Percentiles rank a stretch among this genome's conserved stretches.
Conservation (phyloP, 2,113 vertebrate genomes). For the Lycocorax pyrrhopterus region DNA sequence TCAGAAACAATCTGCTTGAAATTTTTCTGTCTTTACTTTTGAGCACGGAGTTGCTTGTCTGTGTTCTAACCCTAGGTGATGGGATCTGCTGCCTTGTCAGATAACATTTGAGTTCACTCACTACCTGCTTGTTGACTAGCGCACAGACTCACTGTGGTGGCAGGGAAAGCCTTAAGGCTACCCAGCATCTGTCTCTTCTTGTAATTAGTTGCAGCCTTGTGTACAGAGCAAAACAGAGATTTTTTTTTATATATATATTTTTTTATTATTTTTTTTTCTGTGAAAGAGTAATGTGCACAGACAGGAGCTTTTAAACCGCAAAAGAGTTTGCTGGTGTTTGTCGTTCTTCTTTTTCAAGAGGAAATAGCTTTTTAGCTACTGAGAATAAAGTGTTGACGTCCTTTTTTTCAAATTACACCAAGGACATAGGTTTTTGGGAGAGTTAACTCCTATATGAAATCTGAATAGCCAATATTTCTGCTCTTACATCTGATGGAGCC, state of each 20-base stretch:
- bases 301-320: conserved; percentile 73
- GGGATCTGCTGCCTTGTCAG: conserved; percentile 83
- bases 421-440: not conserved
- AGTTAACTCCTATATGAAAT: not conserved
- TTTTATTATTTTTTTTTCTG: not conserved
- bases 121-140: conserved; percentile 77
- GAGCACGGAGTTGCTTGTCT: conserved; percentile 78
- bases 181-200: conserved; percentile 80
- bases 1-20: conserved; percentile 94
- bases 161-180: conserved; percentile 76
- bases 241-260: not conserved
- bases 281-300: conserved; percentile 70
- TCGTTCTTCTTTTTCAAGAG: conserved; percentile 16
- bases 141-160: conserved; percentile 68
- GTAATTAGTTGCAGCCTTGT: conserved; percentile 82
- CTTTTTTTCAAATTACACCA: not conserved
- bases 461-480: not conserved
- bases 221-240: conserved; percentile 71
- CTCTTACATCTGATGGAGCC: not conserved
- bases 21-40: conserved; percentile 83
- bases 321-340: conserved; percentile 62
- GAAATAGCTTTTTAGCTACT: not conserved
- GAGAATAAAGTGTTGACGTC: not conserved
- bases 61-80: conserved; percentile 83
- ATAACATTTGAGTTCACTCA: conserved; percentile 81